Evolutionary conservation across 2,113 vertebrate species (phyloP), one percentile per base, ranked within the genome.

Genomic region (Cygnus buccinator): DNA sequence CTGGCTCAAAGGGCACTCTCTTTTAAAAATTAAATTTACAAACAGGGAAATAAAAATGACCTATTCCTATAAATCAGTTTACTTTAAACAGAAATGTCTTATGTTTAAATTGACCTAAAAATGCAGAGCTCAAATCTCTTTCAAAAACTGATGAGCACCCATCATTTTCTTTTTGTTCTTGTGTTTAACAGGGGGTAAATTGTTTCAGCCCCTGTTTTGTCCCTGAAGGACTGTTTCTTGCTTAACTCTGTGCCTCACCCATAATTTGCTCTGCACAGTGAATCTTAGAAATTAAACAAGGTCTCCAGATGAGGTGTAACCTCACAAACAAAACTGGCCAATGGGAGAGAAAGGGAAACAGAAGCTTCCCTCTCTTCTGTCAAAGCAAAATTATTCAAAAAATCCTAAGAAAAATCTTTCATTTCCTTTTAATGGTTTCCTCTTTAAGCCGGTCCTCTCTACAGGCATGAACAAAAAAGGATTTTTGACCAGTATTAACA

Each of bases 351-450:
- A 84, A 81, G 48, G 3, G n/a, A 82, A 79, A 65, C 2, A 52
- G 7, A 77, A 26, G 0, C 26, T 20, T 39, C 9, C 10, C 5
- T 68, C 10, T 84, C 0, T 2, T 61, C 18, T 21, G 43, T 10
- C 23, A 74, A 46, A 46, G 23, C 5, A 77, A 11, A 74, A 70
- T 79, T 54, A 37, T 11, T 44, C 17, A 52, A n/a, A 78, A 83
- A 78, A 50, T 26, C 10, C 20, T 46, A 25, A 63, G 41, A 62
- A 89, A 68, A 86, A n/a, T n/a, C 15, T 14, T 54, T 74, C 54
- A 31, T 28, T 1, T 59, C 11, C 9, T 87, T 77, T 73, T 54
- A 68, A 78, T 39, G 16, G 1, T 25, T 82, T 78, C 33, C 7
- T 67, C 13, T 61, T 31, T 61, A 54, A 44, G 5, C 10, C 54